Percentiles rank a stretch among this genome's conserved stretches.
Conservation (phyloP, 2,113 vertebrate species). For the Perognathus longimembris region DNA sequence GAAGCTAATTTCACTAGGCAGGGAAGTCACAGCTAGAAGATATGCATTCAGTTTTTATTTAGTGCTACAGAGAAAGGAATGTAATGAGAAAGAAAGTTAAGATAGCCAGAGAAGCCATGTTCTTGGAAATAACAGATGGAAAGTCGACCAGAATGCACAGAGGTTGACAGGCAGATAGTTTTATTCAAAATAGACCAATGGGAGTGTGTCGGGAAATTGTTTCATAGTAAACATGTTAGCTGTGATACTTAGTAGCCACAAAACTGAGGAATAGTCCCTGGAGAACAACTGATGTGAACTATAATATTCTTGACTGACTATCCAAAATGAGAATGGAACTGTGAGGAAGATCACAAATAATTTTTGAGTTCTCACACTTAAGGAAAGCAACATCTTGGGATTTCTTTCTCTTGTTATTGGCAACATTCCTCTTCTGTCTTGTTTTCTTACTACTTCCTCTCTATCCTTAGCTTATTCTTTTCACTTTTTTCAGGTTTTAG, state of each 20-base stretch:
- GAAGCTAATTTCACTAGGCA: conserved; percentile 60
- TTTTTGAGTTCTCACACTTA: conserved; percentile 20
- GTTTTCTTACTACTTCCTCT: not conserved
- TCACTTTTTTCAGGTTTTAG: not conserved
- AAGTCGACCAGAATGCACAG: not conserved
- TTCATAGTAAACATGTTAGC: conserved; percentile 32
- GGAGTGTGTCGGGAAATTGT: not conserved
- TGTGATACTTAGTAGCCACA: conserved; percentile 38
- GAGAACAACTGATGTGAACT: conserved; percentile 9
- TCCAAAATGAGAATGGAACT: conserved; percentile 30
- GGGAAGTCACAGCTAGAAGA: not conserved
- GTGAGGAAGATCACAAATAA: conserved; percentile 22
- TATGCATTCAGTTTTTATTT: conserved; percentile 16
- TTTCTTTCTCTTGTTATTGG: conserved; percentile 9
- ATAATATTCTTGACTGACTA: conserved; percentile 13
- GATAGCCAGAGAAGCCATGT: not conserved
- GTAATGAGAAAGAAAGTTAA: not conserved
- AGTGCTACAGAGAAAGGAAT: not conserved
- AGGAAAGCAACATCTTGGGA: not conserved
- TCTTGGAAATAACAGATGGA: conserved; percentile 23
- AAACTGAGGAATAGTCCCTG: not conserved
- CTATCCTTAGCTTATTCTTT: not conserved
- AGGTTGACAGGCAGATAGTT: conserved; percentile 16
- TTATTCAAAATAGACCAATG: not conserved
- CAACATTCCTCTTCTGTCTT: not conserved